Evolutionary conservation across 2,797 vertebrate genomes (phyloP).

Genomic region (Tympanoctomys barrerae): DNA sequence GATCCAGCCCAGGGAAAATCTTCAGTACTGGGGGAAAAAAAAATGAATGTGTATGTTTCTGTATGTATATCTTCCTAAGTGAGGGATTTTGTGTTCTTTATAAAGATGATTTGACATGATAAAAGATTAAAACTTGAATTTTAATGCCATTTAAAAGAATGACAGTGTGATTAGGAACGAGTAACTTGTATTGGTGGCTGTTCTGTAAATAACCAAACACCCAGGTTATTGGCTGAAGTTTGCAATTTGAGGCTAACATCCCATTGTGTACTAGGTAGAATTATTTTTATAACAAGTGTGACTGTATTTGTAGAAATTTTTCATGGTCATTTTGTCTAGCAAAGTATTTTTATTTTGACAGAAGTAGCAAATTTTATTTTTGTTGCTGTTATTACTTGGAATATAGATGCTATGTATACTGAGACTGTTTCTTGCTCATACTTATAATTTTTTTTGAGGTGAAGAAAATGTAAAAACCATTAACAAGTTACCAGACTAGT

Average conservation of each 20-base stretch:
- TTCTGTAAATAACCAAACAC: conserved; percentile 3
- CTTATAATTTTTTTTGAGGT: conserved; percentile 31
- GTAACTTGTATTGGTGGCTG: conserved; percentile 39
- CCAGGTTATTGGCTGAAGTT: conserved; percentile 8
- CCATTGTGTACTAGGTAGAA: conserved; percentile 29
- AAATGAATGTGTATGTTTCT: neutral
- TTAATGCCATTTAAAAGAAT: neutral
- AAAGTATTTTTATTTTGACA: conserved; percentile 43
- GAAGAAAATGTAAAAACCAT: neutral
- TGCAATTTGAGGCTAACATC: conserved; percentile 46
- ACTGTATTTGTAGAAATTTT: neutral
- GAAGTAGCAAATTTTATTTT: neutral
- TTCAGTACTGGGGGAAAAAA: too few species aligned
- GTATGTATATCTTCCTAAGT: neutral
- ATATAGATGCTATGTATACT: conserved; percentile 33
- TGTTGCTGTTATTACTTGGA: conserved; percentile 29
- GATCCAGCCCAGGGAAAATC: too few species aligned
- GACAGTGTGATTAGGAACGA: conserved; percentile 35
- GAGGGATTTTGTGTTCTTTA: neutral
- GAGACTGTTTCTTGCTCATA: conserved; percentile 30
- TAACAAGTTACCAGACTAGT: conserved; percentile 4
- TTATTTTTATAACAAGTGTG: neutral
- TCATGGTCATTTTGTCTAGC: conserved; percentile 37
- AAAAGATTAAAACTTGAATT: conserved; percentile 28
- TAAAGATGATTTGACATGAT: neutral